These are phyloP conservation scores for Eupeodes latifasciatus DNA, from an alignment of 2,888 invertebrate genomes.

Conservation along the genomic window DNA sequence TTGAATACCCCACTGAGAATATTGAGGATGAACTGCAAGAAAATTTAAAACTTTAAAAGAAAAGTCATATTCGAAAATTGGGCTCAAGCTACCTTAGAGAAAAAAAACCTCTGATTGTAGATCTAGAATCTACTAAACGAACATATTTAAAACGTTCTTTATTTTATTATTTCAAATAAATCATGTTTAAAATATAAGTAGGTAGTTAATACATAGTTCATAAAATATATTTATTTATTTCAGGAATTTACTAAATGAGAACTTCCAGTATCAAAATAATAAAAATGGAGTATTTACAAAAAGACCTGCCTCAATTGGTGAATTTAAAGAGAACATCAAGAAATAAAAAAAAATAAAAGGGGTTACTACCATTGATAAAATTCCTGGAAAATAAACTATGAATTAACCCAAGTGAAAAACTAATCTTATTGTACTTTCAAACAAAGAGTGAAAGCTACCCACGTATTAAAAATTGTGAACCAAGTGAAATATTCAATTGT, in stretches of 20 bases:
- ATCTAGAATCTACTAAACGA: too few species aligned
- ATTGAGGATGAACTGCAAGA: too few species aligned
- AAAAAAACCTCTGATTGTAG: too few species aligned
- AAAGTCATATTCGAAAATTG: too few species aligned
- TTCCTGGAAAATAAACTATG: neutral
- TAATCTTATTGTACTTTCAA: neutral
- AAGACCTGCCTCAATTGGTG: neutral
- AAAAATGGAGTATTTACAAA: slow-evolving; percentile 29
- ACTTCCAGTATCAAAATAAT: neutral
- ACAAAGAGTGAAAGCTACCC: neutral
- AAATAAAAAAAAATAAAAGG: slow-evolving; percentile 31
- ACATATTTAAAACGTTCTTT: too few species aligned
- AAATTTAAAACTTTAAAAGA: too few species aligned
- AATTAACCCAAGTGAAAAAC: neutral
- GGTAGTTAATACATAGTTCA: too few species aligned
- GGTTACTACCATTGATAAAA: slow-evolving; percentile 4
- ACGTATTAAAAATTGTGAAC: neutral
- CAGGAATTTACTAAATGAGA: neutral
- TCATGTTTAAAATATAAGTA: too few species aligned
- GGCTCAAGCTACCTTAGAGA: too few species aligned
- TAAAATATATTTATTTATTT: too few species aligned
- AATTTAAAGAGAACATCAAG: slow-evolving; percentile 40
- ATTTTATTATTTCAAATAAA: too few species aligned
- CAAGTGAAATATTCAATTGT: slow-evolving; percentile 26
- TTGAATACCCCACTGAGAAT: too few species aligned